Evolutionary conservation across 2,888 invertebrate genomes (phyloP), one percentile per base, ranked within the genome.

Genomic region (Ischnura elegans): DNA sequence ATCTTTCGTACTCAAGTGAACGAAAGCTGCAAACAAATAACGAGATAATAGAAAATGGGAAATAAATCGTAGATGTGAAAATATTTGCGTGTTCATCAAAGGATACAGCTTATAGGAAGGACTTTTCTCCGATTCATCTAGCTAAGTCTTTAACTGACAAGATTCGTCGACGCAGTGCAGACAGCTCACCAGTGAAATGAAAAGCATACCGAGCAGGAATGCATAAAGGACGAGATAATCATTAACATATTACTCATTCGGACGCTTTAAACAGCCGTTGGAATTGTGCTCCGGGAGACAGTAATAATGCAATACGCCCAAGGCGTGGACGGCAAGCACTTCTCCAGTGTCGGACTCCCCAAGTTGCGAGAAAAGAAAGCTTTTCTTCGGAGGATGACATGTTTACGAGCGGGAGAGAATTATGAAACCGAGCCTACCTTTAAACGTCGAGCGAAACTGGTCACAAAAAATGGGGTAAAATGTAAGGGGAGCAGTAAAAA

Each of bases 211-310:
- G 61, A 61, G 61, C 61, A 61, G 25, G 19, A 25, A 61, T 61
- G 2, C 61, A 61, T 61, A 61, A 61, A 16, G 25, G 61, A 76
- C 29, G 66, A 76, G n/a, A 76, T 76, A 36, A 76, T 29, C 1
- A 76, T 76, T 76, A 29, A 61, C 61, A 76, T 76, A 36, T 76
- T 76, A 10, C 66, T 76, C n/a, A 76, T 76, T 29, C 66, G 36
- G 8, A 76, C 16, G 66, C n/a, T 76, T n/a, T 36, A 76, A 76
- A 76, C 66, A 76, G 36, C 66, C 29, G 66, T 76, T 76, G 66
- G 66, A n/a, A 76, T 29, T 76, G 66, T 76, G 29, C 66, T 36
- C 66, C 66, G 10, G 66, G 36, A 76, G 66, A 29, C 36, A 25
- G 61, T 36, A 29, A 76, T 76, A 76, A 76, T 76, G 66, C 66